A percentile compares a stretch with the other conserved stretches of the same genome.
phyloP scores from a whole-genome alignment of 2,888 invertebrate species.

The Morpho helenor region DNA sequence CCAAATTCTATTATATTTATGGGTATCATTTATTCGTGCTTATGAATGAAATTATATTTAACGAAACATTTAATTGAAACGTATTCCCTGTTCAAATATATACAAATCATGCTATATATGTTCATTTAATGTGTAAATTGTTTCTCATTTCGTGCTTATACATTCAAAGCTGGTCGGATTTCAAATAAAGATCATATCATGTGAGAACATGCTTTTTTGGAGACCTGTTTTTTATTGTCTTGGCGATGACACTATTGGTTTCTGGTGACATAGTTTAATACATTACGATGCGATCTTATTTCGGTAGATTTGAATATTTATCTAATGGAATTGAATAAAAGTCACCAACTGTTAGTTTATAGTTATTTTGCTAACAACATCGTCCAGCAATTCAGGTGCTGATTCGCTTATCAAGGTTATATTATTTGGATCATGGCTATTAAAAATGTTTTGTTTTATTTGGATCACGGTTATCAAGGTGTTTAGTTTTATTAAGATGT shows the following conservation, averaged over 20 bases:
- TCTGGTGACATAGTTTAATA: constrained; percentile 25
- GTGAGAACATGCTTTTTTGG: constrained; percentile 9
- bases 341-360: too few species aligned
- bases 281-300: constrained; percentile 24
- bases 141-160: constrained; percentile 1
- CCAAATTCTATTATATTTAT: too few species aligned
- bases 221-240: constrained; percentile 19
- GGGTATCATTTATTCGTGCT: too few species aligned
- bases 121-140: background rate
- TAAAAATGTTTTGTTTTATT: constrained; percentile 3
- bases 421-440: too few species aligned
- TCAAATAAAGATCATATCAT: background rate
- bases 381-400: too few species aligned
- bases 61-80: too few species aligned
- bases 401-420: too few species aligned
- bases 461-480: constrained; percentile 10
- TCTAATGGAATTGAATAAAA: constrained; percentile 10
- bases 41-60: too few species aligned
- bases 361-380: too few species aligned
- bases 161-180: background rate
- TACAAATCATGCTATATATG: too few species aligned
- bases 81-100: too few species aligned
- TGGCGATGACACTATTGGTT: constrained; percentile 4
- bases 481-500: too few species aligned
- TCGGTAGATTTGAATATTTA: constrained; percentile 21